Base-by-base conservation (phyloP, 2,888 invertebrate species). In the Cataglyphis cursor region DNA sequence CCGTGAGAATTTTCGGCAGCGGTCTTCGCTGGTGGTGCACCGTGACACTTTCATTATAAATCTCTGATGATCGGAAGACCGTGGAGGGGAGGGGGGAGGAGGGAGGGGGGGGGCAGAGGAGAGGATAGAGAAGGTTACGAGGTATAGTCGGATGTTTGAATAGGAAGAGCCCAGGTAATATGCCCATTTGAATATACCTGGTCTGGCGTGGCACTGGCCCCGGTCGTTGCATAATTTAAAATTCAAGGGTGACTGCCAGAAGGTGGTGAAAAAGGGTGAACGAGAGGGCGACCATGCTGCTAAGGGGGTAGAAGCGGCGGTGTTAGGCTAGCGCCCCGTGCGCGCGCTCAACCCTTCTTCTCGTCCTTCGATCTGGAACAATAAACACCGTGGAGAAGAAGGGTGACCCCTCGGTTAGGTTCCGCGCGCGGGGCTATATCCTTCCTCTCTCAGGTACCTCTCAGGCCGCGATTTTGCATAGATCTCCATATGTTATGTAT, bases 91-190 rank as follows among this genome's bases (percentile, higher is more conserved):
- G 12, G 44, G 38, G 57, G 51, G 65, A 62, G 6, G 75, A 68
- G 35, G 62, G 28, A 31, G 54, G 51, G 41, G 54, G 41, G 51
- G n/a, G 15, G n/a, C 1, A 15, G 48, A 64, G 59, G 72, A 80
- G 90, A 72, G 62, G 41, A 68, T 24, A 81, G 61, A 68, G 38
- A 18, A 65, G 72, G 76, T 85, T 88, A 85, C 78, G 78, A 88
- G 89, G 89, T 87, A 88, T 87, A 88, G 88, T 81, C 87, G 89
- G 88, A 81, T 93, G 94, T 94, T 94, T 94, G 94, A 94, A 95
- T 94, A 94, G 94, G 94, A 95, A 94, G 94, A 94, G 93, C 93
- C 88, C 94, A 94, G 94, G 94, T 94, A 94, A 94, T 94, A 91
- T 91, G 91, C 91, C 89, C 90, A 94, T 94, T 94, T 95, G 94